Conservation (phyloP, 2,888 invertebrate genomes). For the Protula sp. region DNA sequence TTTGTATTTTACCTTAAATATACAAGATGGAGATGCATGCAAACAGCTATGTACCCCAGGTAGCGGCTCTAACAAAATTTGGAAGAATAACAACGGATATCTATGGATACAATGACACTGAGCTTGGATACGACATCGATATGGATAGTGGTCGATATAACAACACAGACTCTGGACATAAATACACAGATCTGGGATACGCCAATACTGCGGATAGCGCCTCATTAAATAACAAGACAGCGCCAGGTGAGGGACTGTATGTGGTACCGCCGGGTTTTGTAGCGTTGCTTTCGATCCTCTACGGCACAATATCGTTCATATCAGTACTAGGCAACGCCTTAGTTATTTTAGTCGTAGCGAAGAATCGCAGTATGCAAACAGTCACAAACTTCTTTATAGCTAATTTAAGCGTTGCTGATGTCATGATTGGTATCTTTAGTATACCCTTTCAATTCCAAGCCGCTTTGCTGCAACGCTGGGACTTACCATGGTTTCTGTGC, state of each 20-base stretch:
- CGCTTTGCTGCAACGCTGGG: slow-evolving; percentile 79
- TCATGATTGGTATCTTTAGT: slow-evolving; percentile 77
- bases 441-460: slow-evolving; percentile 86
- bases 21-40: too few relatives aligned
- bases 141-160: too few relatives aligned
- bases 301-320: slow-evolving; percentile 74
- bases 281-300: slow-evolving; percentile 69
- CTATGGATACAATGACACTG: too few relatives aligned
- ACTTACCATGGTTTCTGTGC: slow-evolving; percentile 79
- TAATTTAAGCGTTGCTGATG: slow-evolving; percentile 78
- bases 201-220: too few relatives aligned
- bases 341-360: slow-evolving; percentile 80
- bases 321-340: slow-evolving; percentile 77
- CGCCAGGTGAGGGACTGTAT: slow-evolving; percentile 59
- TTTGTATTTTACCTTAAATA: too few relatives aligned
- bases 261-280: slow-evolving; percentile 71
- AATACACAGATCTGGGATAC: too few relatives aligned
- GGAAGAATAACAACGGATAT: too few relatives aligned
- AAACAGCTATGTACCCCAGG: too few relatives aligned
- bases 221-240: slow-evolving; percentile 25
- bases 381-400: slow-evolving; percentile 80
- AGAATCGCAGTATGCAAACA: slow-evolving; percentile 71
- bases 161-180: too few relatives aligned
- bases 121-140: too few relatives aligned
- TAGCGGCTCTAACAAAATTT: too few relatives aligned